Conservation (phyloP, 2,888 invertebrate species). For the Tetragonula carbonaria region DNA sequence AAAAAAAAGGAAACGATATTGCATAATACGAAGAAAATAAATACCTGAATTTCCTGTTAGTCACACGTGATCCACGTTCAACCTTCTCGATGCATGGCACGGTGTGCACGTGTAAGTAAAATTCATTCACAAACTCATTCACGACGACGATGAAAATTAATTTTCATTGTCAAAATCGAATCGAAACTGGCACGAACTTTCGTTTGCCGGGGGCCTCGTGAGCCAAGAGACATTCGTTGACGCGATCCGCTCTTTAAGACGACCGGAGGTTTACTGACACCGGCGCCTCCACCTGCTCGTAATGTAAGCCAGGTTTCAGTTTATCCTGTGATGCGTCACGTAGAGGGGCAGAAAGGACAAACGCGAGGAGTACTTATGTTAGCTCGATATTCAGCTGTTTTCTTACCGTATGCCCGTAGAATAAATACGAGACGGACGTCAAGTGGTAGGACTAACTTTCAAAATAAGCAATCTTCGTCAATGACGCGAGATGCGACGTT, state of each 20-base stretch:
- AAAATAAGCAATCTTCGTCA: slow-evolving; percentile 26
- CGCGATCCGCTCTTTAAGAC: slow-evolving; percentile 67
- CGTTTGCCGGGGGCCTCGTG: slow-evolving; percentile 8
- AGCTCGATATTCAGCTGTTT: slow-evolving; percentile 62
- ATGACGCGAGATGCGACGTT: slow-evolving; percentile 13
- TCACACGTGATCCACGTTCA: slow-evolving; percentile 44
- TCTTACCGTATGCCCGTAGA: slow-evolving; percentile 49
- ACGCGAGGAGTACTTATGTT: slow-evolving; percentile 40
- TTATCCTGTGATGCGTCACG: slow-evolving; percentile 76
- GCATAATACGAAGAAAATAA: not conserved
- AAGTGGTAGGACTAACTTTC: slow-evolving; percentile 36
- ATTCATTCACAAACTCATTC: slow-evolving; percentile 41
- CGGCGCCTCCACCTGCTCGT: slow-evolving; percentile 79
- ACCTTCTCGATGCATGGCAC: slow-evolving; percentile 31
- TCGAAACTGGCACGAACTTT: slow-evolving; percentile 27
- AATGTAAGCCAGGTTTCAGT: slow-evolving; percentile 78
- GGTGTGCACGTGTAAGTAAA: slow-evolving; percentile 16
- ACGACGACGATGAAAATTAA: slow-evolving; percentile 1
- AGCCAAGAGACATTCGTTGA: slow-evolving; percentile 25
- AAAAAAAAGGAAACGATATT: not conserved
- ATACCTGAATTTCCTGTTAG: slow-evolving; percentile 38
- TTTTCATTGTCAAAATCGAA: slow-evolving; percentile 32
- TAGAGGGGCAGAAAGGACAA: slow-evolving; percentile 68
- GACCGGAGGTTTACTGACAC: slow-evolving; percentile 81
- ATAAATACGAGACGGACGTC: slow-evolving; percentile 37